Evolutionary conservation across 2,888 invertebrate genomes (phyloP).

Genomic region (Xanthia icteritia): DNA sequence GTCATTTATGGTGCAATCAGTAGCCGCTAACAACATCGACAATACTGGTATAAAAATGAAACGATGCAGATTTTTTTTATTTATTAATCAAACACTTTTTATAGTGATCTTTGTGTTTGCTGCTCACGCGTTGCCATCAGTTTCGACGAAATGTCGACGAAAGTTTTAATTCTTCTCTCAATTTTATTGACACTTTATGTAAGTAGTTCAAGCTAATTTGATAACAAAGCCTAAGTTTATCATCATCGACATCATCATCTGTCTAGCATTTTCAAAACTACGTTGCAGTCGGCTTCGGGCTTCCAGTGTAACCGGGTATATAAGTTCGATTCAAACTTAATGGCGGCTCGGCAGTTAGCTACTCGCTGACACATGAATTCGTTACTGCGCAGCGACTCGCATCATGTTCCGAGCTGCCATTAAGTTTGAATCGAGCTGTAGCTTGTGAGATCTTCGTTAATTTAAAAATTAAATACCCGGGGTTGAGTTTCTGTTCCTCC

Average conservation of each 20-base stretch:
- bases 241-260: not conserved
- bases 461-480: too few species aligned
- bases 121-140: not conserved
- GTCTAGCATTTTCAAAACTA: not conserved
- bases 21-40: not conserved
- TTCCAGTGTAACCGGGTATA: not conserved
- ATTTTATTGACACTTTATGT: conserved; percentile 47
- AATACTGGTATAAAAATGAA: conserved; percentile 5
- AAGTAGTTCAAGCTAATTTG: conserved; percentile 33
- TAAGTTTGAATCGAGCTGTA: too few species aligned
- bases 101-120: not conserved
- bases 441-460: too few species aligned
- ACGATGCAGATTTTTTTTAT: not conserved
- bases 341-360: too few species aligned
- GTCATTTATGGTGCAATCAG: conserved; percentile 12
- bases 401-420: too few species aligned
- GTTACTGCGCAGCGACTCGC: too few species aligned
- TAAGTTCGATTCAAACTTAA: too few species aligned
- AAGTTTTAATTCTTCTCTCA: conserved; percentile 36
- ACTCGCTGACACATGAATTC: too few species aligned
- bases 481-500: too few species aligned
- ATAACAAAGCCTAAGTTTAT: not conserved
- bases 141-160: conserved; percentile 32
- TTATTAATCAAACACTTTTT: not conserved
- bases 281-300: not conserved